phyloP scores from a whole-genome alignment of 1,140 invertebrate species.

The Callitettix versicolor region DNA sequence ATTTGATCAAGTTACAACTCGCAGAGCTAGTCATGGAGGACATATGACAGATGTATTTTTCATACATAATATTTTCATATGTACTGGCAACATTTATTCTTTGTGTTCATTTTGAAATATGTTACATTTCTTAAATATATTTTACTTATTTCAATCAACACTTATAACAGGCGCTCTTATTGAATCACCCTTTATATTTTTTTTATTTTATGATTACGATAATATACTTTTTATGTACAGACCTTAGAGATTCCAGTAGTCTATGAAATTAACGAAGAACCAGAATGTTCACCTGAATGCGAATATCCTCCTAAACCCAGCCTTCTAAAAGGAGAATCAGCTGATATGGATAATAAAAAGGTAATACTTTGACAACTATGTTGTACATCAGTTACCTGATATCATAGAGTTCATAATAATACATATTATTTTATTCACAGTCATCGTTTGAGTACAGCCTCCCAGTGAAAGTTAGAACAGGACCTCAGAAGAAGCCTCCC shows the following conservation, averaged over 20 bases:
- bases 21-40: not conserved
- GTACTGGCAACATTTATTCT: not conserved
- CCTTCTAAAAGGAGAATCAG: slow-evolving; percentile 26
- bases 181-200: too few relatives aligned
- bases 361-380: slow-evolving; percentile 6
- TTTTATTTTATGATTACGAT: too few relatives aligned
- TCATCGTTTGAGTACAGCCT: slow-evolving; percentile 36
- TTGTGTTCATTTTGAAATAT: not conserved
- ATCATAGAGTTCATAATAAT: too few relatives aligned
- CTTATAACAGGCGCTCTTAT: not conserved
- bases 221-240: slow-evolving; percentile 36
- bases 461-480: slow-evolving; percentile 61
- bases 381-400: too few relatives aligned
- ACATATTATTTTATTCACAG: slow-evolving; percentile 14
- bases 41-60: too few relatives aligned
- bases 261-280: slow-evolving; percentile 68
- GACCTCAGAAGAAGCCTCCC: slow-evolving; percentile 65
- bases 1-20: not conserved
- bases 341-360: slow-evolving; percentile 23
- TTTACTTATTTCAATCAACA: too few relatives aligned
- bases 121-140: not conserved
- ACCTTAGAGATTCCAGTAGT: slow-evolving; percentile 80
- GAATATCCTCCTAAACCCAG: slow-evolving; percentile 56
- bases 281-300: slow-evolving; percentile 65
- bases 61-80: too few relatives aligned